A percentile compares a stretch with the other conserved stretches of the same genome.
These are phyloP conservation scores for Lordiphosa clarofinis DNA, from an alignment of 1,140 invertebrate genomes.

Conservation along the genomic window DNA sequence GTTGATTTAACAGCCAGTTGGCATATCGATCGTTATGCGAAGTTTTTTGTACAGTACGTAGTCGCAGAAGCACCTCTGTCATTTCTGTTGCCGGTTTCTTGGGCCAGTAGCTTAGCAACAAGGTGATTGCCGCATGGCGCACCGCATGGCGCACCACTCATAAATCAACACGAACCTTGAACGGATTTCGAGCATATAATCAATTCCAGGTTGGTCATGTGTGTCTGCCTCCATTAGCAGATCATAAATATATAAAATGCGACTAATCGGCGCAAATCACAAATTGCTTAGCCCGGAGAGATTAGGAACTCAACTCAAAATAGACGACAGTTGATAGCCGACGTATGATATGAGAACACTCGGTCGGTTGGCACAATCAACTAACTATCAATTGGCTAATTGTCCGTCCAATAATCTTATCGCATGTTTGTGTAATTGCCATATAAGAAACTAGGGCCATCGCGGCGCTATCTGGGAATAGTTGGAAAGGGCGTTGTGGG, in stretches of 20 bases:
- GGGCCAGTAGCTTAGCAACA: no score
- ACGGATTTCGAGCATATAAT: slow-evolving; percentile 9
- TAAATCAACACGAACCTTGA: slow-evolving; percentile 13
- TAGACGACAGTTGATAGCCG: slow-evolving; percentile 1
- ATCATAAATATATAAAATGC: slow-evolving; percentile 12
- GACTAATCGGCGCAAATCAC: slow-evolving; percentile 5
- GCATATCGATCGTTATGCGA: no score
- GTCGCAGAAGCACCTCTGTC: no score
- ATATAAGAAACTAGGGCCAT: no score
- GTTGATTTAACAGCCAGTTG: no score
- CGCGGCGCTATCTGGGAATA: no score
- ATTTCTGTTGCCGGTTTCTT: no score
- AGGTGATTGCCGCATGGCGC: no score
- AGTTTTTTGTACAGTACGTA: no score
- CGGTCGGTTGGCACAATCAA: background rate
- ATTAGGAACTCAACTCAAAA: no score
- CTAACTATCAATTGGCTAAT: slow-evolving; percentile 41
- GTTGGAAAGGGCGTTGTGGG: no score
- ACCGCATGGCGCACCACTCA: slow-evolving; percentile 7
- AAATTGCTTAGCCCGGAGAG: slow-evolving; percentile 1
- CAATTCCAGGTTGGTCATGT: no score
- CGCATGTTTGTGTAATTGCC: slow-evolving; percentile 5
- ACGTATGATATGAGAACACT: slow-evolving; percentile 3
- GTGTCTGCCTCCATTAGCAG: slow-evolving; percentile 6
- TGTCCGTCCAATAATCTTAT: slow-evolving; percentile 15